phyloP scores from a whole-genome alignment of 1,140 invertebrate genomes.

The Anagrus nilaparvatae region DNA sequence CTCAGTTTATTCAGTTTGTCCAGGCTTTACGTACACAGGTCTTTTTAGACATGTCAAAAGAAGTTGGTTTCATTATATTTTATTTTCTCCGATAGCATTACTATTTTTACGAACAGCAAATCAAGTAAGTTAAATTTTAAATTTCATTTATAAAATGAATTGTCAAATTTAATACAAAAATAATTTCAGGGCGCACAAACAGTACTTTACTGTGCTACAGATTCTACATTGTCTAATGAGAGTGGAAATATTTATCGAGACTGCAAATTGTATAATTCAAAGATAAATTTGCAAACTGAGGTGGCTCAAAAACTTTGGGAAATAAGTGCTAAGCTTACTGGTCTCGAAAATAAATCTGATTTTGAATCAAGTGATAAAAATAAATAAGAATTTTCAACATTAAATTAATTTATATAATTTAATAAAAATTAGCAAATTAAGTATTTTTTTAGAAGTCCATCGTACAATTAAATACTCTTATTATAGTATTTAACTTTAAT shows the following conservation, averaged over 20 bases:
- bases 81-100: constrained; percentile 57
- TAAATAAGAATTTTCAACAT: no score
- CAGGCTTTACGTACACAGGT: constrained; percentile 75
- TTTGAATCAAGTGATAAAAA: no score
- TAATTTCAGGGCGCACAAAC: constrained; percentile 61
- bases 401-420: no score
- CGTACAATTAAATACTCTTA: no score
- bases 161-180: not conserved
- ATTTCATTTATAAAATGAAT: constrained; percentile 10
- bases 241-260: constrained; percentile 63
- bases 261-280: constrained; percentile 55
- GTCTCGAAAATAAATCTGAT: constrained; percentile 15
- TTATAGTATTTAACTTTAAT: no score
- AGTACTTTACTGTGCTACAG: constrained; percentile 62
- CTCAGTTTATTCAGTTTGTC: constrained; percentile 66
- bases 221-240: constrained; percentile 49
- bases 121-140: constrained; percentile 47
- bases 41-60: constrained; percentile 57
- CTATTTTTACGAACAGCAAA: constrained; percentile 60
- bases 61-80: constrained; percentile 59
- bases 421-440: no score
- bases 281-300: constrained; percentile 49
- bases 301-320: constrained; percentile 59
- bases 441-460: no score
- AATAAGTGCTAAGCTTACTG: constrained; percentile 49